phyloP scores from a whole-genome alignment of 2,888 invertebrate species.

The Drosophila melanosoma region DNA sequence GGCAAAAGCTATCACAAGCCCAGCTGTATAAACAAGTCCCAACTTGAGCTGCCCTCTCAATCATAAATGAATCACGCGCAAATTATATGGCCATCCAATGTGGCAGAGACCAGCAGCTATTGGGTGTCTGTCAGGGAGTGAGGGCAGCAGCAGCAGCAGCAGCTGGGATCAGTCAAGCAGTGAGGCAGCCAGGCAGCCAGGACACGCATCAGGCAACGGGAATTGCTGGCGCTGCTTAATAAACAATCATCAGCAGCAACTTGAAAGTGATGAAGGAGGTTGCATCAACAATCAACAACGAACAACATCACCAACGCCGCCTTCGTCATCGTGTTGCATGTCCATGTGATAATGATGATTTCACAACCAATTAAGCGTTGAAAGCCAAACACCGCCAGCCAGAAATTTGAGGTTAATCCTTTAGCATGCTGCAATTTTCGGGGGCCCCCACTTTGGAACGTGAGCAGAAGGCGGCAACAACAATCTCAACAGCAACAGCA shows the following conservation, averaged over 20 bases:
- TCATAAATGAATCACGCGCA: conserved; percentile 80
- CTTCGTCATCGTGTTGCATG: conserved; percentile 54
- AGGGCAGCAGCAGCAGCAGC: background rate
- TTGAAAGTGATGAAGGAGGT: conserved; percentile 57
- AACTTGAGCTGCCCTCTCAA: conserved; percentile 64
- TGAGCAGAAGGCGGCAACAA: conserved; percentile 75
- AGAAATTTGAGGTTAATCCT: conserved; percentile 80
- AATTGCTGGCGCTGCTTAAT: conserved; percentile 78
- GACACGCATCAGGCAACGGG: conserved; percentile 48
- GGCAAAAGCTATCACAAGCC: conserved; percentile 31
- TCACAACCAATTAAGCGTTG: conserved; percentile 82
- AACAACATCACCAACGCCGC: conserved; percentile 26
- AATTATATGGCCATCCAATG: conserved; percentile 69
- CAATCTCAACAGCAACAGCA: conserved; percentile 39
- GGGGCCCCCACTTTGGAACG: conserved; percentile 59
- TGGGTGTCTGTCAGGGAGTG: conserved; percentile 21
- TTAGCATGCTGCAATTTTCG: conserved; percentile 80
- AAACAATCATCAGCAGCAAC: conserved; percentile 76
- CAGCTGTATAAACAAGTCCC: conserved; percentile 58
- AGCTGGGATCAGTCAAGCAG: background rate
- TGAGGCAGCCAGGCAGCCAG: conserved; percentile 26
- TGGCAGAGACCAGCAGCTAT: conserved; percentile 9
- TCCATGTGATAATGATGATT: conserved; percentile 81
- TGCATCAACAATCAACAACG: conserved; percentile 57
- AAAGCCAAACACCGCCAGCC: conserved; percentile 82